Percentiles rank a stretch among this genome's conserved stretches.
phyloP scores from a whole-genome alignment of 2,888 invertebrate species.

The Cosmorhoe ocellata region DNA sequence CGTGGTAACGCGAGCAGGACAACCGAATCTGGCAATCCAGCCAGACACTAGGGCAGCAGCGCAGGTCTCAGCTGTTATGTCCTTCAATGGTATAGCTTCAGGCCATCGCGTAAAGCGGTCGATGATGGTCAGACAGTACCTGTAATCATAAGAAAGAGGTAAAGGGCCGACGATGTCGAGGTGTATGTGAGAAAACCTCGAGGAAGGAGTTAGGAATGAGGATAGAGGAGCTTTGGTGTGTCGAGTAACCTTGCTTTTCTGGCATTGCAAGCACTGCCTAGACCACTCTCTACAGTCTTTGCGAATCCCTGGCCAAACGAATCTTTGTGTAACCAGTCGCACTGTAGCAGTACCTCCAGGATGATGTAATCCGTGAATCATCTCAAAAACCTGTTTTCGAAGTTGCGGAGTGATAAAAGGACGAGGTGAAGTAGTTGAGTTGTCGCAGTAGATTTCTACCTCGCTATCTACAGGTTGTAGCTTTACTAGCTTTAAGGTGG shows the following conservation, averaged over 20 bases:
- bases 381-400: not conserved
- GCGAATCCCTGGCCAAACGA: not conserved
- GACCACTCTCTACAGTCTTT: not conserved
- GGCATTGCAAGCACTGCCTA: not conserved
- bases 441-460: not conserved
- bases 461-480: not conserved
- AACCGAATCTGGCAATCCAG: conserved; percentile 1
- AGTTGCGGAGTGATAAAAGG: not conserved
- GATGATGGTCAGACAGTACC: not conserved
- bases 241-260: not conserved
- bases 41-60: not conserved
- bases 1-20: not conserved
- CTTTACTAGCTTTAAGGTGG: not conserved
- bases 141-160: not conserved
- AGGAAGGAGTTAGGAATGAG: not conserved
- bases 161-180: not conserved
- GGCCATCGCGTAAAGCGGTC: not conserved
- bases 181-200: not conserved
- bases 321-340: not conserved
- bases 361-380: not conserved
- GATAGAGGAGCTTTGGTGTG: not conserved
- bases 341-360: not conserved
- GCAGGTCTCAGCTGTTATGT: not conserved
- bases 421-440: not conserved
- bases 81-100: not conserved